Percentiles rank a stretch among this genome's conserved stretches.
phyloP scores from a whole-genome alignment of 2,888 invertebrate genomes.

The Hydrotaea cyrtoneurina region DNA sequence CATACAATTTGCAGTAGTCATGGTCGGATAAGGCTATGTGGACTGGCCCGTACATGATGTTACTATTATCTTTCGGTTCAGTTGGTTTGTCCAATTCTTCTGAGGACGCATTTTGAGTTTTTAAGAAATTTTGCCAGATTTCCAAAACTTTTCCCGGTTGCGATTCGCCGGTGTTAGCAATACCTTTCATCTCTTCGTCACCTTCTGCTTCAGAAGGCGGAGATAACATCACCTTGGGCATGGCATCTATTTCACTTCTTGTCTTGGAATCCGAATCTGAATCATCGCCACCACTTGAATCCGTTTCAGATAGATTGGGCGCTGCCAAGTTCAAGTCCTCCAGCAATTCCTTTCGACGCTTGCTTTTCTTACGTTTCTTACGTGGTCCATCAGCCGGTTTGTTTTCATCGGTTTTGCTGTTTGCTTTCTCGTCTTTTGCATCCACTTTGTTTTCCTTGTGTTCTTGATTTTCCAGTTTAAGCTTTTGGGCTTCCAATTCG shows the following conservation, averaged over 20 bases:
- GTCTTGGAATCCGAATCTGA: conserved; percentile 72
- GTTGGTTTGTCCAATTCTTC: conserved; percentile 55
- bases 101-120: conserved; percentile 72
- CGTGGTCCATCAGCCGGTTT: conserved; percentile 69
- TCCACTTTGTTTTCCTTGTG: conserved; percentile 1
- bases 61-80: conserved; percentile 67
- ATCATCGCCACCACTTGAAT: conserved; percentile 84
- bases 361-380: conserved; percentile 78
- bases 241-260: conserved; percentile 70
- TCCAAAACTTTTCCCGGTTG: conserved; percentile 72
- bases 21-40: conserved; percentile 87
- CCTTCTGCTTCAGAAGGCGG: conserved; percentile 78
- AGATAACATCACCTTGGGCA: conserved; percentile 78
- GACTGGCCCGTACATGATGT: conserved; percentile 77
- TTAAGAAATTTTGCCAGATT: conserved; percentile 77
- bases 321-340: conserved; percentile 89
- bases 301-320: conserved; percentile 91
- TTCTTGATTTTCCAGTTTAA: conserved; percentile 30
- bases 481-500: conserved; percentile 35
- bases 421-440: conserved; percentile 43
- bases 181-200: conserved; percentile 47
- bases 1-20: conserved; percentile 86
- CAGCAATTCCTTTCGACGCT: conserved; percentile 77
- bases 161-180: background rate
- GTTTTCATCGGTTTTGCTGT: conserved; percentile 26